phyloP scores from a whole-genome alignment of 2,888 invertebrate species.

The Linhomoeus sp. region DNA sequence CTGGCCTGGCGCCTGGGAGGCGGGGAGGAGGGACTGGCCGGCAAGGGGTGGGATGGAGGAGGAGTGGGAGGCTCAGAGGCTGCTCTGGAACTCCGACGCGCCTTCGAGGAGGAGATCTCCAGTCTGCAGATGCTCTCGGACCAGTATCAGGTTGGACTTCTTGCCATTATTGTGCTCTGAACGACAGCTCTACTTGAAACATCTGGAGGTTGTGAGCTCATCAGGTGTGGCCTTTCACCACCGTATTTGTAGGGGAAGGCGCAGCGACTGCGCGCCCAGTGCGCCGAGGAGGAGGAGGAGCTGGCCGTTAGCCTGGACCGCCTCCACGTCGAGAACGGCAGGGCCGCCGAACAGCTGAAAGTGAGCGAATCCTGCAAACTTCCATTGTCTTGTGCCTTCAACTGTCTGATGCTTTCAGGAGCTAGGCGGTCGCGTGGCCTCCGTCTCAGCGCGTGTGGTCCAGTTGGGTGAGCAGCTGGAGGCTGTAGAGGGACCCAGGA shows the following conservation, averaged over 20 bases:
- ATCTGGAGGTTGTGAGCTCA: no score
- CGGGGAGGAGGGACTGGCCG: slow-evolving; percentile 32
- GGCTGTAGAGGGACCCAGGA: slow-evolving; percentile 78
- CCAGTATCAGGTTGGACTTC: slow-evolving; percentile 19
- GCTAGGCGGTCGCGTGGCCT: slow-evolving; percentile 80
- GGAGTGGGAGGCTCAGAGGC: no score
- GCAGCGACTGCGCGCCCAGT: slow-evolving; percentile 16
- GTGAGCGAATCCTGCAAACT: slow-evolving; percentile 49
- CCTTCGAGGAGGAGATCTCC: slow-evolving; percentile 25
- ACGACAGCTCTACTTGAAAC: no score
- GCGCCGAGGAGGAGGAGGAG: slow-evolving; percentile 20
- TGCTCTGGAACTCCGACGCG: slow-evolving; percentile 3
- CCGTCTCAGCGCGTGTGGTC: slow-evolving; percentile 86
- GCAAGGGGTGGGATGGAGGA: no score
- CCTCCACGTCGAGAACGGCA: slow-evolving; percentile 19
- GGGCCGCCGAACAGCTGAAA: slow-evolving; percentile 20
- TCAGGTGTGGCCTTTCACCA: no score
- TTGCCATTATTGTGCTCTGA: no score
- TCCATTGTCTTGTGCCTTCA: no score
- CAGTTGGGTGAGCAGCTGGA: slow-evolving; percentile 97
- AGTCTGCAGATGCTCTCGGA: slow-evolving; percentile 21
- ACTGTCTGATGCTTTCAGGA: no score
- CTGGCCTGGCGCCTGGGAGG: slow-evolving; percentile 78
- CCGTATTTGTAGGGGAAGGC: slow-evolving; percentile 16
- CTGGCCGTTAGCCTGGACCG: slow-evolving; percentile 18